phyloP scores from a whole-genome alignment of 1,140 invertebrate genomes.

The Tetramorium parvispinum region DNA sequence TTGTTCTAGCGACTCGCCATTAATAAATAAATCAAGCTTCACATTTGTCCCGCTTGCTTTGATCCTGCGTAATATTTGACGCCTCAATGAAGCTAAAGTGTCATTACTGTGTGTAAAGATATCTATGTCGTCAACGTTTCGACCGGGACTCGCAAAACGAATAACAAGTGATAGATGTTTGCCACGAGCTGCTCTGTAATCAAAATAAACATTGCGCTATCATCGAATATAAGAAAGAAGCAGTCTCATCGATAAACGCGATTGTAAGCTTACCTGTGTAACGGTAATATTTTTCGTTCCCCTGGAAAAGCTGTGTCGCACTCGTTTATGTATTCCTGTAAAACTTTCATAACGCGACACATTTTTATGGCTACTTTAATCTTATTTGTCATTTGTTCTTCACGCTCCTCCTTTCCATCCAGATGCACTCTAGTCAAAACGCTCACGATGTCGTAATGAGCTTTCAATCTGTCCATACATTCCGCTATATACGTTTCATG shows the following conservation, averaged over 20 bases:
- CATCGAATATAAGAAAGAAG: neutral
- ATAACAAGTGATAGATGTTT: constrained; percentile 95
- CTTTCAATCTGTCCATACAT: constrained; percentile 95
- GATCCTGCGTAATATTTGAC: constrained; percentile 91
- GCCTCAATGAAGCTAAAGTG: constrained; percentile 92
- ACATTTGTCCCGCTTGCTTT: constrained; percentile 90
- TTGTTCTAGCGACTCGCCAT: constrained; percentile 95
- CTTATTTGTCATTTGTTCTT: constrained; percentile 80
- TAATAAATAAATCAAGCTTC: constrained; percentile 96
- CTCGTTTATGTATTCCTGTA: constrained; percentile 98
- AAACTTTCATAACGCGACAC: constrained; percentile 97
- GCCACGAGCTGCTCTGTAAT: constrained; percentile 92
- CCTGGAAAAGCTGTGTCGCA: constrained; percentile 97
- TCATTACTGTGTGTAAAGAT: constrained; percentile 97
- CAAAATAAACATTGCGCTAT: constrained; percentile 62
- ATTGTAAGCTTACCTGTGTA: constrained; percentile 89
- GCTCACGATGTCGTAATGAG: constrained; percentile 91
- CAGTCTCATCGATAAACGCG: neutral
- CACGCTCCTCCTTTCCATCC: constrained; percentile 85
- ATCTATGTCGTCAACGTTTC: constrained; percentile 97
- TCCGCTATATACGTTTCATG: constrained; percentile 96
- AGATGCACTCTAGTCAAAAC: constrained; percentile 87
- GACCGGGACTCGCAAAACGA: constrained; percentile 95
- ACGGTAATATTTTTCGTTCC: constrained; percentile 95
- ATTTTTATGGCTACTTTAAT: constrained; percentile 92